Base-by-base conservation (phyloP, 2,888 invertebrate species). In the Aromia moschata region DNA sequence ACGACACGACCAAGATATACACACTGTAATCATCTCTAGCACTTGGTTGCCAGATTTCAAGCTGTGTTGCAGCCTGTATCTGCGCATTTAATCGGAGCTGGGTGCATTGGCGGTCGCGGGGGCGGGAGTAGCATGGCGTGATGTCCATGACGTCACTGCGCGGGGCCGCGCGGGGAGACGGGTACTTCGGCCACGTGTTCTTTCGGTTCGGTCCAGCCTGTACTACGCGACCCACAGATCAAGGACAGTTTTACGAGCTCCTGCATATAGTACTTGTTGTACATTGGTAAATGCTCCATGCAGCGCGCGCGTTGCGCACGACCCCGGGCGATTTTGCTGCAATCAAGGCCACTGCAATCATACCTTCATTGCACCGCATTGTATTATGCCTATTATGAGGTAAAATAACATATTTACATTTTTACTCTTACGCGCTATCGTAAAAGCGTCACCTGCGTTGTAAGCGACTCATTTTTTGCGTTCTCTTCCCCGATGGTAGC, bases 171-270 rank as follows among this genome's bases (percentile, higher is more conserved):
- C 51, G 65, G 68, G 69, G 66, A 59, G 57, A 67, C 68, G 70
- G 68, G 67, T 69, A 55, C 59, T 58, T 61, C 71, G 72, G 76
- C 79, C 79, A 79, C 79, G 79, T 79, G 80, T 79, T 79, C 74
- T 70, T 67, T 75, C 73, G 71, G 74, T 71, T 70, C 67, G 74
- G 74, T 67, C 67, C 71, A 68, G 71, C 67, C 74, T 77, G 75
- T 79, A 80, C 80, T 80, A 80, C 80, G 78, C 80, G 79, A 80
- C 80, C 79, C 79, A 80, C 79, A 80, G 80, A 80, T 80, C 80
- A 80, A 80, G 80, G 80, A 80, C 80, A 80, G 78, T 80, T 80
- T 80, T 80, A 80, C 80, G 79, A 80, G 80, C 78, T 77, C 74
- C 79, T 77, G 78, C 78, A 76, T 76, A 74, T 77, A 77, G 76